Conservation (phyloP, 2,797 vertebrate genomes). For the Brachyrhaphis roseni region DNA sequence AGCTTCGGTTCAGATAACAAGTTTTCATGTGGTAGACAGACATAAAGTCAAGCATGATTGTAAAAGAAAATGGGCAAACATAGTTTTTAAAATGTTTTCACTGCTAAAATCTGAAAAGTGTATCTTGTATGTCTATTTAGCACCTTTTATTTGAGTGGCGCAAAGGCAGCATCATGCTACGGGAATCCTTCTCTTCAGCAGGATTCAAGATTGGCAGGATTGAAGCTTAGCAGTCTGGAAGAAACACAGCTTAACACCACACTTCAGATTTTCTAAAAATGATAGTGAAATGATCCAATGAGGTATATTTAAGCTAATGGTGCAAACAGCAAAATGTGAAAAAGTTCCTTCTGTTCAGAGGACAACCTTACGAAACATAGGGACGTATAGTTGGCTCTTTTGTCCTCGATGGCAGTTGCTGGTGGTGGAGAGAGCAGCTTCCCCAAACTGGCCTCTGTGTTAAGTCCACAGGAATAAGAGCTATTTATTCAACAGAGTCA, state of each 20-base stretch:
- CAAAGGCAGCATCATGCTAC: neutral
- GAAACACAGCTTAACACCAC: neutral
- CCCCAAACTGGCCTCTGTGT: slow-evolving; percentile 69
- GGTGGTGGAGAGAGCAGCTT: slow-evolving; percentile 54
- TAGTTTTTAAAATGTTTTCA: neutral
- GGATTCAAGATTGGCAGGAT: neutral
- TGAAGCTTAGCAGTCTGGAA: neutral
- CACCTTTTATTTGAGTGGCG: neutral
- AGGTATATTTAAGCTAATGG: neutral
- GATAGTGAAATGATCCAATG: neutral
- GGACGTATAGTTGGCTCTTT: slow-evolving; percentile 40
- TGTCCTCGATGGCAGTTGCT: slow-evolving; percentile 62
- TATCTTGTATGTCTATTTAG: neutral
- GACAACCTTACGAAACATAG: slow-evolving; percentile 37
- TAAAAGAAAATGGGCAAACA: neutral
- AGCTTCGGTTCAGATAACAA: neutral
- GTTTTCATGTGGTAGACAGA: neutral
- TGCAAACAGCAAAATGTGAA: neutral
- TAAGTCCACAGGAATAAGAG: slow-evolving; percentile 73
- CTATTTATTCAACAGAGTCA: slow-evolving; percentile 80
- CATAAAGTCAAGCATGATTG: neutral
- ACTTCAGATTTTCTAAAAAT: neutral
- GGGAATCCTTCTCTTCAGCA: neutral
- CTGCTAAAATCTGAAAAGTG: neutral
- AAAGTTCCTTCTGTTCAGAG: slow-evolving; percentile 1